Base-by-base conservation (phyloP, 64 coral and sea anemone species). In the Catalaphyllia jardinei region DNA sequence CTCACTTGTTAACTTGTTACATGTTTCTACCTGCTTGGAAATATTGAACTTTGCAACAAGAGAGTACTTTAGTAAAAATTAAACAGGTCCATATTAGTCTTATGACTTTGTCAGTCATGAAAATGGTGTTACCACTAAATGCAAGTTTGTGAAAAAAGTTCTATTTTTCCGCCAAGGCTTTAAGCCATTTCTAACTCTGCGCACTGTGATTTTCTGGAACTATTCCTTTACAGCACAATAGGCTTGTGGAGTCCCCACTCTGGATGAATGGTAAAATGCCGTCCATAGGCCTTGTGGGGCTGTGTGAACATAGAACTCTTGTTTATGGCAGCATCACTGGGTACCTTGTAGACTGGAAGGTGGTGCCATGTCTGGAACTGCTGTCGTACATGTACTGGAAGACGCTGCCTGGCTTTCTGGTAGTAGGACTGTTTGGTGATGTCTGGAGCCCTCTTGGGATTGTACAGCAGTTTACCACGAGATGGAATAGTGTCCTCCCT, bases 221-320 rank as follows among this genome's bases (percentile, higher is more conserved):
- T 24, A 5, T 49, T 87, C 82, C 27, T 81, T 75, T 95, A 91
- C 52, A 88, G 78, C 30, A 75, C 73, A 74, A 88, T 61, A 61
- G 67, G 86, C 25, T 91, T 83, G 78, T 98, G 96, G 39, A 93
- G 91, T 15, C 96, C 96, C 96, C 96, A 98, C 51, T 98, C 96
- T 63, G 96, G 96, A 79, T 98, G 96, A 67, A 98, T 98, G 31
- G 92, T 94, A 89, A 98, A 98, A 79, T 98, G 96, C 13, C 93
- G 80, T 59, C 93, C 93, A 87, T 92, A 67, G 14, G 83, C 51
- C 60, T 82, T 98, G 71, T 92, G 90, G 4, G 96, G 90, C 73
- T 94, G 90, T 29, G 78, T 83, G 87, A 98, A 98, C 90, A 98
- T 92, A 0, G 96, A 67, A 67, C 96, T 98, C 24, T 92, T 98